A percentile compares a stretch with the other conserved stretches of the same genome.
Evolutionary conservation across 2,888 invertebrate species (phyloP).

Genomic region (Drosophila anomelani): DNA sequence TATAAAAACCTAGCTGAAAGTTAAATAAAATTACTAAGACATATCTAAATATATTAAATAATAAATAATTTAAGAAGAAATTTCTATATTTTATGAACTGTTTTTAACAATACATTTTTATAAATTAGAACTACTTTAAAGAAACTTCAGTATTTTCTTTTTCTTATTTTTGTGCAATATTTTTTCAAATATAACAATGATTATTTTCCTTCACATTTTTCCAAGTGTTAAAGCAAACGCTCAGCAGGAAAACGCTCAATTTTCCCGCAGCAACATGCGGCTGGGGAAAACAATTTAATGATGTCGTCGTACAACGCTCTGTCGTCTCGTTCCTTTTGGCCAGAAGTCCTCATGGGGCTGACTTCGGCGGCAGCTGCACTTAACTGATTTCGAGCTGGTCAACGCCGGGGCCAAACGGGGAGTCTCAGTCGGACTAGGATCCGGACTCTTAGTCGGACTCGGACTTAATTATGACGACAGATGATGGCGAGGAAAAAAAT

Average conservation of each 20-base stretch:
- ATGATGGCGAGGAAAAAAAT: slow-evolving; percentile 26
- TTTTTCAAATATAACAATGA: not conserved
- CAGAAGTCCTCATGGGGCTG: slow-evolving; percentile 9
- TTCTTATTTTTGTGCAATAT: not conserved
- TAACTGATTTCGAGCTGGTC: slow-evolving; percentile 44
- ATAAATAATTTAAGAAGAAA: not conserved
- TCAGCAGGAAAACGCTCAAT: slow-evolving; percentile 27
- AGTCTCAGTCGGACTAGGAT: slow-evolving; percentile 1
- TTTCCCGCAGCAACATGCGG: slow-evolving; percentile 58
- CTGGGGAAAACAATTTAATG: slow-evolving; percentile 77
- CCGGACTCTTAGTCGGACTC: slow-evolving; percentile 5
- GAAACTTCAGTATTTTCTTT: not conserved
- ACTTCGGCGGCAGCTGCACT: slow-evolving; percentile 45
- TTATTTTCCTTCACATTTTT: not conserved
- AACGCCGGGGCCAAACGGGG: slow-evolving; percentile 12
- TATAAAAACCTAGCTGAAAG: not conserved
- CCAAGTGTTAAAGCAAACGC: not conserved
- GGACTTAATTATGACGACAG: slow-evolving; percentile 39
- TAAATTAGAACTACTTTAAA: not conserved
- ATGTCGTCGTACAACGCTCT: slow-evolving; percentile 63
- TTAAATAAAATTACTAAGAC: not conserved
- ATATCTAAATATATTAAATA: not conserved
- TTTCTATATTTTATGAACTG: not conserved
- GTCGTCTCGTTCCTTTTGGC: slow-evolving; percentile 12
- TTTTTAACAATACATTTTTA: not conserved